Conservation (phyloP, 2,113 vertebrate genomes). For the Indicator indicator region DNA sequence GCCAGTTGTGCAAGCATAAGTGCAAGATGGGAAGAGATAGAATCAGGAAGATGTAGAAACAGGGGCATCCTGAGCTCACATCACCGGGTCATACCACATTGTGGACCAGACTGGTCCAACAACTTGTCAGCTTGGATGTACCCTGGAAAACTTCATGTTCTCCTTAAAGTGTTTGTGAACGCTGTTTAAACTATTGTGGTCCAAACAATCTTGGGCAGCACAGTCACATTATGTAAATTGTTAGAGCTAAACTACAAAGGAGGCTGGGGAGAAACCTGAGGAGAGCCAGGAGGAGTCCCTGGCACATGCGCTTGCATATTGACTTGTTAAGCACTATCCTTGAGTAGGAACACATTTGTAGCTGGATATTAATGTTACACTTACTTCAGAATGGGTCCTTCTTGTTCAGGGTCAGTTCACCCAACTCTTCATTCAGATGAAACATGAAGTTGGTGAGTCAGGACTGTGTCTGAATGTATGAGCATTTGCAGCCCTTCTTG, state of each 20-base stretch:
- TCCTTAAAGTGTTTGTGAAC: background rate
- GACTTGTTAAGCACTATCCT: background rate
- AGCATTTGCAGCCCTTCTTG: background rate
- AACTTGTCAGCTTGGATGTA: background rate
- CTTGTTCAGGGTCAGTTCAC: background rate
- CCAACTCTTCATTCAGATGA: background rate
- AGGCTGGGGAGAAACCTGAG: background rate
- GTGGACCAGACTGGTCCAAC: background rate
- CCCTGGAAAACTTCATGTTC: fast-evolving
- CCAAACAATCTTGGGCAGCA: background rate
- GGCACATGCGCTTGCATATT: background rate
- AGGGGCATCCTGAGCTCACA: background rate
- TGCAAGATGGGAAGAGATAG: background rate
- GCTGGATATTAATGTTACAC: background rate
- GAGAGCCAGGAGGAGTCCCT: background rate
- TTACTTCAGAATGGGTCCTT: background rate
- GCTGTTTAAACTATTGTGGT: background rate
- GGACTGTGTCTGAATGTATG: background rate
- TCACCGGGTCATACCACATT: background rate
- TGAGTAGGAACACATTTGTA: background rate
- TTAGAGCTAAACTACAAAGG: background rate
- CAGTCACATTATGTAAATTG: background rate
- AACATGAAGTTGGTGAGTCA: background rate
- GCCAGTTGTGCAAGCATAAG: background rate
- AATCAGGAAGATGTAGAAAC: background rate